Conservation (phyloP, 2,888 invertebrate genomes). For the Helleia helle region DNA sequence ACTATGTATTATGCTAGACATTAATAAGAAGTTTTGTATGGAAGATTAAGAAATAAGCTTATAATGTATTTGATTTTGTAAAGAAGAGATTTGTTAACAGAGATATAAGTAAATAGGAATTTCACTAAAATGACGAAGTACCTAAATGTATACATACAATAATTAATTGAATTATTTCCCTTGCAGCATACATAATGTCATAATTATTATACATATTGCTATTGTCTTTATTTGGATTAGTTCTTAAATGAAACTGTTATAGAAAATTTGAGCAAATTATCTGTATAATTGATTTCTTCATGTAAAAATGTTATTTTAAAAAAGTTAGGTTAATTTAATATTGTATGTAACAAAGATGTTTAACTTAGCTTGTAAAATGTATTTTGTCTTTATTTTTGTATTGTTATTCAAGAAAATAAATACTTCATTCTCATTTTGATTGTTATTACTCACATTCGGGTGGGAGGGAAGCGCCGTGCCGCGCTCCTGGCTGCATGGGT, state of each 20-base stretch:
- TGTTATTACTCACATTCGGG: neutral
- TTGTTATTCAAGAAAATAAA: constrained; percentile 15
- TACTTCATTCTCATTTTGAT: neutral
- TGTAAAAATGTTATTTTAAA: constrained; percentile 3
- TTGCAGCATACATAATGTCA: too few relatives aligned
- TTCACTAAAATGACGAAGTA: too few relatives aligned
- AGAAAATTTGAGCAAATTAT: too few relatives aligned
- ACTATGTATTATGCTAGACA: too few relatives aligned
- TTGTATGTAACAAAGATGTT: constrained; percentile 5
- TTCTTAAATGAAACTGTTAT: too few relatives aligned
- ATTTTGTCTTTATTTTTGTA: constrained; percentile 17
- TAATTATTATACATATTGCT: too few relatives aligned
- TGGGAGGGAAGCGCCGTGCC: too few relatives aligned
- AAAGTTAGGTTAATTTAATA: neutral
- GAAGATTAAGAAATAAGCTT: neutral
- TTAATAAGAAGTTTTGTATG: neutral
- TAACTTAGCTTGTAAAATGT: constrained; percentile 11
- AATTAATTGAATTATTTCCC: too few relatives aligned
- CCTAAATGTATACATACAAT: too few relatives aligned
- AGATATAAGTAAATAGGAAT: too few relatives aligned
- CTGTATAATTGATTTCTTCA: neutral
- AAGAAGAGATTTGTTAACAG: neutral
- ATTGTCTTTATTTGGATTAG: too few relatives aligned
- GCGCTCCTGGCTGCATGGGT: too few relatives aligned
- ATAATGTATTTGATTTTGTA: neutral